A percentile compares a stretch with the other conserved stretches of the same genome.
Conservation (phyloP, 53 echinoderm and acorn worm genomes). For the Astropecten irregularis region DNA sequence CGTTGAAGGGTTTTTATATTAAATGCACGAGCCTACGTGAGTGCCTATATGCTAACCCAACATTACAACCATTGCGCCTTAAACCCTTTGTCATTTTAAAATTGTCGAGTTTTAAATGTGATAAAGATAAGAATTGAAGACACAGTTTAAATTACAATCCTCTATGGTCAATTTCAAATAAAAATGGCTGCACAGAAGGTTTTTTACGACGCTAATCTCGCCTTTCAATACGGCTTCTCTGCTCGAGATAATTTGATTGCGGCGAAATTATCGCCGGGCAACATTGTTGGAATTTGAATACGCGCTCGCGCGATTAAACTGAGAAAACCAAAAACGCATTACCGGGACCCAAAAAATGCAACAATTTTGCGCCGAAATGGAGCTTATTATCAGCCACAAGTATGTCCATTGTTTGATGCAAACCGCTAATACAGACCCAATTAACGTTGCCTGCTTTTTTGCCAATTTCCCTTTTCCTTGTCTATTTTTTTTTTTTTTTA, state of each 20-base stretch:
- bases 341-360: constrained; percentile 54
- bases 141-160: constrained; percentile 55
- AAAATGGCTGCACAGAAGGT: background rate
- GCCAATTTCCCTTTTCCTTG: background rate
- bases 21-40: no score
- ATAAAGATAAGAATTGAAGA: constrained; percentile 35
- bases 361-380: constrained; percentile 50
- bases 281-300: background rate
- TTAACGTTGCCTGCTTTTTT: constrained; percentile 3
- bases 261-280: background rate
- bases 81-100: constrained; percentile 17
- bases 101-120: constrained; percentile 43
- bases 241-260: constrained; percentile 19
- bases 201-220: constrained; percentile 23
- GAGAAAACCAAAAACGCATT: constrained; percentile 46
- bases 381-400: constrained; percentile 55
- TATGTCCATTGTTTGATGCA: constrained; percentile 48
- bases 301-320: constrained; percentile 39
- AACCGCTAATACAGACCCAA: constrained; percentile 41
- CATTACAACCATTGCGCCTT: no score
- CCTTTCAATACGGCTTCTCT: background rate
- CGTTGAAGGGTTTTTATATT: no score
- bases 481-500: background rate
- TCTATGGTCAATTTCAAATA: constrained; percentile 16
- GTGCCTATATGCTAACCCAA: no score